Evolutionary conservation across 2,888 invertebrate species (phyloP), one percentile per base, ranked within the genome.

Genomic region (Noctua janthina): DNA sequence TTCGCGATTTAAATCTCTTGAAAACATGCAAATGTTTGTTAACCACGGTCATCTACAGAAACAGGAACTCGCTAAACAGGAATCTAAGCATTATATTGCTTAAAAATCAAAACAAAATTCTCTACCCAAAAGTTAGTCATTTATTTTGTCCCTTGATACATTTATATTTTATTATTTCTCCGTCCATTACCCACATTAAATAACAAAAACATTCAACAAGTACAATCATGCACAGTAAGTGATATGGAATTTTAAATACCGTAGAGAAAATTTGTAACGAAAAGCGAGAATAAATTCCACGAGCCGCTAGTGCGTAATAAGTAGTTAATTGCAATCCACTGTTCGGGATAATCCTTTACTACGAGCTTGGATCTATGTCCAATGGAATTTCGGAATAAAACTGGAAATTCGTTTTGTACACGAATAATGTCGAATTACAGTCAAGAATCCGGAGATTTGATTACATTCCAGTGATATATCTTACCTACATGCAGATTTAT

Each of bases 241-340:
- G 20, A 13, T 7, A 17, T n/a, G 6, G 8, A 13, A 71, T 84
- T 84, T 59, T 59, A 54, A 84, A 78, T 62, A 54, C 2, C 1
- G 10, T 54, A 68, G 35, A 54, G 66, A 59, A 81, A 39, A 71
- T 70, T 66, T 46, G 59, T 68, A 71, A 39, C 39, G 11, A 68
- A 79, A 79, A 29, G 68, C 62, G 54, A 39, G 46, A 67, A 54
- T 15, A 69, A 84, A 79, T 79, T 79, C 59, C 46, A 35, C 39
- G 46, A 46, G 20, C 51, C 59, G 35, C 69, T 62, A 69, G 51
- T 43, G 81, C 82, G 76, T 70, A 54, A 54, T 85, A 83, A 73
- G 76, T 54, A 83, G 43, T 82, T 82, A 84, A 84, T 84, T 83
- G 83, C 86, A 46, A 76, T 81, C 68, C 73, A 29, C 64, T 84